Percentiles rank a stretch among this genome's conserved stretches.
These are phyloP conservation scores for Orestias chungarensis DNA, from an alignment of 2,797 vertebrate genomes.

Conservation along the genomic window DNA sequence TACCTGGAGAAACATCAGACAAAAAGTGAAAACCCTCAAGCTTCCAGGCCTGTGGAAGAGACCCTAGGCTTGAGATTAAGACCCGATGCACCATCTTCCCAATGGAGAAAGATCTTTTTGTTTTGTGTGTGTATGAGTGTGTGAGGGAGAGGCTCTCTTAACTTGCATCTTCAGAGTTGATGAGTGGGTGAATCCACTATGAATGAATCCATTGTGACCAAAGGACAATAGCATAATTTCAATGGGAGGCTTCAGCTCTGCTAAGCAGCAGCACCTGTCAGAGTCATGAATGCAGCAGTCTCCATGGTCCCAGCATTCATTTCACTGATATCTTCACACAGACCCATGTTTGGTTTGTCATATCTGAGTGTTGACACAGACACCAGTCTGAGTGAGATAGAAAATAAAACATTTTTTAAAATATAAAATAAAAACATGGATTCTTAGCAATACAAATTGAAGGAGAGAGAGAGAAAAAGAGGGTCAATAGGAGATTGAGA, in stretches of 20 bases:
- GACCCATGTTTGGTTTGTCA: not conserved
- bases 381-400: constrained; percentile 1
- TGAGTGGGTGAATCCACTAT: constrained; percentile 59
- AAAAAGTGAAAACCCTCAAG: no score
- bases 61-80: no score
- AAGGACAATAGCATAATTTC: constrained; percentile 76
- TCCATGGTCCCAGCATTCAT: constrained; percentile 10
- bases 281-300: constrained; percentile 22
- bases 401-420: not conserved
- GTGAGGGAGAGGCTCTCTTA: constrained; percentile 53
- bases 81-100: no score
- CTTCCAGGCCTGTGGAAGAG: no score
- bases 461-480: constrained; percentile 26
- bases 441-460: not conserved
- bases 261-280: constrained; percentile 38
- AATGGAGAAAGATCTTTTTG: not conserved
- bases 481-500: constrained; percentile 66
- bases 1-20: no score
- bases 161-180: constrained; percentile 72
- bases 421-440: not conserved
- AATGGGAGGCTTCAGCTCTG: constrained; percentile 56
- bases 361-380: not conserved
- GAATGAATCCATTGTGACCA: constrained; percentile 77
- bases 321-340: constrained; percentile 3
- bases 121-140: constrained; percentile 24